Percentiles rank a stretch among this genome's conserved stretches.
phyloP scores from a whole-genome alignment of 2,113 vertebrate genomes.

The Capra hircus region DNA sequence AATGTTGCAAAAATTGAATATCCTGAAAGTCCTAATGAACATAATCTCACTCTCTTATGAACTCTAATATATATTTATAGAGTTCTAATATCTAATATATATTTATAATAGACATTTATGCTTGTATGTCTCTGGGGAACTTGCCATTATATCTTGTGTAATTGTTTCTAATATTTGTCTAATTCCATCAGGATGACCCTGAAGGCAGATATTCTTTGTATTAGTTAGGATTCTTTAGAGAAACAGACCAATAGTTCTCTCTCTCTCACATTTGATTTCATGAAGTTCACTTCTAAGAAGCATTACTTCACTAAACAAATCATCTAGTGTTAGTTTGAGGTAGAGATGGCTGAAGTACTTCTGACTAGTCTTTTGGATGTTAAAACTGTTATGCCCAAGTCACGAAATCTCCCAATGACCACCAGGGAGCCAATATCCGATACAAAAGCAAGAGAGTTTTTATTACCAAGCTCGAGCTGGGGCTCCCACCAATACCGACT shows the following conservation, averaged over 20 bases:
- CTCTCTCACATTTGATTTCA: not conserved
- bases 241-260: not conserved
- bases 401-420: too few species aligned
- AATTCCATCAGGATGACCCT: not conserved
- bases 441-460: too few species aligned
- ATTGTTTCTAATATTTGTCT: not conserved
- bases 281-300: not conserved
- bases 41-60: not conserved
- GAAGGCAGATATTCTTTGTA: not conserved
- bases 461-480: too few species aligned
- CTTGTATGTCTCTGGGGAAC: not conserved
- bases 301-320: not conserved
- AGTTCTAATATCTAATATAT: not conserved
- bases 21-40: not conserved
- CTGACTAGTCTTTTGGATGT: not conserved
- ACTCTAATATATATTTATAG: not conserved
- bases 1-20: not conserved
- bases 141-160: not conserved
- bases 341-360: not conserved
- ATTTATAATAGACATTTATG: not conserved
- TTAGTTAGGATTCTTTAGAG: not conserved
- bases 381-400: not conserved
- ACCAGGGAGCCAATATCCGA: too few species aligned
- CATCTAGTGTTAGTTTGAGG: not conserved
- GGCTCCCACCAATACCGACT: too few species aligned